Percentiles rank a stretch among this genome's conserved stretches.
phyloP scores from a whole-genome alignment of 2,797 vertebrate species.

The Sphenopsis melanotis region DNA sequence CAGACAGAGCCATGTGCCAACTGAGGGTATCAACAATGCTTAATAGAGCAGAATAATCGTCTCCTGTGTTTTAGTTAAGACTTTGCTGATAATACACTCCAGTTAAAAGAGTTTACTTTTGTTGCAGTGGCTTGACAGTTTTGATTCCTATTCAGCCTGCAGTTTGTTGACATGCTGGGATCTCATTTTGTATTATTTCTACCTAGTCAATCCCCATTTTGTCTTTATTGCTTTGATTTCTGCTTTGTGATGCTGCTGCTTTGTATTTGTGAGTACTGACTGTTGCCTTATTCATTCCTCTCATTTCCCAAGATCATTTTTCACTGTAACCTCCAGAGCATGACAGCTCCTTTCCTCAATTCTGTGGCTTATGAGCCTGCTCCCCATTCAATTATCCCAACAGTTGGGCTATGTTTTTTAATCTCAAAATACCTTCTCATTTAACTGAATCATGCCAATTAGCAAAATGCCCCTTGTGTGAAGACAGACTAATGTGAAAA shows the following conservation, averaged over 20 bases:
- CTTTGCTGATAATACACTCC: not conserved
- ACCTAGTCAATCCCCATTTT: constrained; percentile 28
- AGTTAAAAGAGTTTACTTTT: not conserved
- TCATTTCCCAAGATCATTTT: constrained; percentile 38
- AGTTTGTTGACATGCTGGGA: not conserved
- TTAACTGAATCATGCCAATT: constrained; percentile 1
- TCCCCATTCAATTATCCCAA: constrained; percentile 6
- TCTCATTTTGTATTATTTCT: constrained; percentile 19
- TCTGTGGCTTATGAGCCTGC: not conserved
- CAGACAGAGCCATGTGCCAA: not conserved
- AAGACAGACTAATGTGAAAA: not conserved
- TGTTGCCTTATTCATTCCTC: constrained; percentile 26
- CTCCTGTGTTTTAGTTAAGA: not conserved
- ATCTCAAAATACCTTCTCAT: constrained; percentile 6
- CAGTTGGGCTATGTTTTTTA: not conserved
- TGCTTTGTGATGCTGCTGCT: constrained; percentile 31
- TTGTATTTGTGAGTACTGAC: not conserved
- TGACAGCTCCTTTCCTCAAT: not conserved
- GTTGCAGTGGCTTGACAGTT: not conserved
- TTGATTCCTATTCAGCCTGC: not conserved
- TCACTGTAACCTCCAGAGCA: constrained; percentile 28
- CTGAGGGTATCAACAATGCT: not conserved
- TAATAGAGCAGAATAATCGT: constrained; percentile 46
- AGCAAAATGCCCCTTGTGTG: not conserved
- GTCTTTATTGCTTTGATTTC: constrained; percentile 35